A percentile compares a stretch with the other conserved stretches of the same genome.
Conservation (phyloP, 2,113 vertebrate genomes). For the Tragelaphus buxtoni region DNA sequence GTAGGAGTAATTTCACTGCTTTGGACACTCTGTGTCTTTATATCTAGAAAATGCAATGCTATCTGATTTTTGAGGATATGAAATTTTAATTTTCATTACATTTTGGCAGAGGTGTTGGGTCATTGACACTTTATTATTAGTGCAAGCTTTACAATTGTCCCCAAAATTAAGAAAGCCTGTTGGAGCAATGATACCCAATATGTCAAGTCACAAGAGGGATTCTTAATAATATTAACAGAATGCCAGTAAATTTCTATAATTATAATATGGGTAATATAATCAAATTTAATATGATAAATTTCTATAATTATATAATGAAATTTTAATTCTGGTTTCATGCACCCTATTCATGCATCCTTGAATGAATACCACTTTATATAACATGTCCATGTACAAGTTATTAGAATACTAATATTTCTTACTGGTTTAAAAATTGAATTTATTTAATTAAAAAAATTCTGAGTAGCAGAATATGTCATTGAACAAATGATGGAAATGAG, state of each 20-base stretch:
- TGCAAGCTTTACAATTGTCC: background rate
- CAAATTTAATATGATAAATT: background rate
- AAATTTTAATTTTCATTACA: background rate
- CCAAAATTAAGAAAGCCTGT: background rate
- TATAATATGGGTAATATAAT: background rate
- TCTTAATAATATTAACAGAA: background rate
- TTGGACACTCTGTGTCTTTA: background rate
- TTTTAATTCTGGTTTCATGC: background rate
- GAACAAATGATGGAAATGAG: background rate
- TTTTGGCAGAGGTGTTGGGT: background rate
- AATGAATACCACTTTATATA: background rate
- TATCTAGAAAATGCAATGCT: background rate
- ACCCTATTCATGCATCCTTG: background rate
- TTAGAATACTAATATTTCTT: background rate
- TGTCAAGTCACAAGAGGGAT: background rate
- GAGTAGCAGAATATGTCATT: background rate
- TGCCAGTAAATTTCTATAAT: background rate
- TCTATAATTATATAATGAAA: background rate
- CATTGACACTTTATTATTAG: background rate
- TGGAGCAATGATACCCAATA: background rate
- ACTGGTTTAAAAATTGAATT: background rate
- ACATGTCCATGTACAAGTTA: background rate
- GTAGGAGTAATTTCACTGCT: background rate
- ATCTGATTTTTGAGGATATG: background rate
- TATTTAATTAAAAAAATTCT: background rate